Percentiles rank a stretch among this genome's conserved stretches.
Conservation (phyloP, 2,797 vertebrate genomes). For the Prunella strophiata region DNA sequence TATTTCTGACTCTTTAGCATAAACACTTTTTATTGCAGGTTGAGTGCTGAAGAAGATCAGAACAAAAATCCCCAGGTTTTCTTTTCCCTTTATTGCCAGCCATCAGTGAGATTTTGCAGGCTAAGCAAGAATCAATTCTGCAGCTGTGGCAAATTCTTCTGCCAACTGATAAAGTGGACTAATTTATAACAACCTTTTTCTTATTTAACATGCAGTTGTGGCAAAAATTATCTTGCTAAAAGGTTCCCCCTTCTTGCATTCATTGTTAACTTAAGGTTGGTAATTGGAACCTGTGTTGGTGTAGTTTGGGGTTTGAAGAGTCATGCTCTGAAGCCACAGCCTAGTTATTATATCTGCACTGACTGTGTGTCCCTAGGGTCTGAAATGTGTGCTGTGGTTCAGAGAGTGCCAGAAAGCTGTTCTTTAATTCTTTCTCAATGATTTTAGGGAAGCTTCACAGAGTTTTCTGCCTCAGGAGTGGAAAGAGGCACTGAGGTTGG, state of each 20-base stretch:
- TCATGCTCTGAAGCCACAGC: neutral
- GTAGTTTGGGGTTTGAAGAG: neutral
- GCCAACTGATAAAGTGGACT: constrained; percentile 33
- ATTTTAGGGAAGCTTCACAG: neutral
- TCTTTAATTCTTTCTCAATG: neutral
- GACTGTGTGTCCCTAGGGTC: neutral
- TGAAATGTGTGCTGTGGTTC: neutral
- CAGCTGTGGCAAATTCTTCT: neutral
- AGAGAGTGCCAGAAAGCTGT: neutral
- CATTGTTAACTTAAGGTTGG: neutral
- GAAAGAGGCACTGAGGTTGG: neutral
- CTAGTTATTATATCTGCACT: neutral
- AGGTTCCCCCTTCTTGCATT: neutral
- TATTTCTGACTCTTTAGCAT: constrained; percentile 22
- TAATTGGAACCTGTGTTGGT: neutral
- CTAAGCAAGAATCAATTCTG: constrained; percentile 43
- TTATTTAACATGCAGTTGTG: neutral
- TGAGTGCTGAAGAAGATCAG: neutral
- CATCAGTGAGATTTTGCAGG: constrained; percentile 14
- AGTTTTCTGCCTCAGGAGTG: neutral
- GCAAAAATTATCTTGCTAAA: constrained; percentile 13
- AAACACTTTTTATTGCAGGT: neutral
- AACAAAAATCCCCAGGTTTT: constrained; percentile 14
- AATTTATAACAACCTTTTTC: constrained; percentile 11
- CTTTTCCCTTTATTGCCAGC: constrained; percentile 41